Evolutionary conservation across 2,888 invertebrate genomes (phyloP).

Genomic region (Drosophila mettleri): DNA sequence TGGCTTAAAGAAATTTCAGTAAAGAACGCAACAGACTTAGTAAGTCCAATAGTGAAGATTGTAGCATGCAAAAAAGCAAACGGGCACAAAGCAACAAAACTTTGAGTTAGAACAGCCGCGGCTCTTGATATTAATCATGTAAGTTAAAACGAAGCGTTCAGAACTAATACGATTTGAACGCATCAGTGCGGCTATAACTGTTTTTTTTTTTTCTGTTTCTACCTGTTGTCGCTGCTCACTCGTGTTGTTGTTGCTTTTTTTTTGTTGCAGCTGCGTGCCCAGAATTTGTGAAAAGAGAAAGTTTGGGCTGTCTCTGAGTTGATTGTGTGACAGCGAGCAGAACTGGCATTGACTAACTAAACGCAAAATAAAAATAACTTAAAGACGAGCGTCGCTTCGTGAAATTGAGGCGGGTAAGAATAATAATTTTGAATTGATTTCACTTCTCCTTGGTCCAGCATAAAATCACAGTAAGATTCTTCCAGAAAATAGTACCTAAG

Average conservation of each 20-base stretch:
- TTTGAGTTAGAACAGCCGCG: neutral
- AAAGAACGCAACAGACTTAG: slow-evolving; percentile 18
- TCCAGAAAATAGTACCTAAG: slow-evolving; percentile 42
- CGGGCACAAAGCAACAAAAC: slow-evolving; percentile 4
- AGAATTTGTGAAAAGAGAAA: slow-evolving; percentile 82
- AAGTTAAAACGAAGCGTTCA: slow-evolving; percentile 17
- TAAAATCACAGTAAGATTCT: neutral
- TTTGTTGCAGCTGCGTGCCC: slow-evolving; percentile 54
- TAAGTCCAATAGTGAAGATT: no score
- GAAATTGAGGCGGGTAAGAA: slow-evolving; percentile 12
- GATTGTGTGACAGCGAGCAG: neutral
- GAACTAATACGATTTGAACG: slow-evolving; percentile 43
- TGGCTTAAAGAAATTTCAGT: slow-evolving; percentile 42
- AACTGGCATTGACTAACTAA: neutral
- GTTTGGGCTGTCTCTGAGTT: slow-evolving; percentile 43
- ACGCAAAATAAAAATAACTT: neutral
- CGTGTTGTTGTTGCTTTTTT: slow-evolving; percentile 15
- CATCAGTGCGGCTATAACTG: slow-evolving; percentile 34
- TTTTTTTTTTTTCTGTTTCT: no score
- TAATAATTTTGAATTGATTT: neutral
- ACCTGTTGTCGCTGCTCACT: neutral
- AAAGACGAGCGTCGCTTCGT: neutral
- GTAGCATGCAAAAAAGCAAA: slow-evolving; percentile 18
- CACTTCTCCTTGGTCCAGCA: neutral
- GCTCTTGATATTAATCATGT: neutral